These are phyloP conservation scores for Cryptocephalus moraei DNA, from an alignment of 2,888 invertebrate genomes.

Conservation along the genomic window DNA sequence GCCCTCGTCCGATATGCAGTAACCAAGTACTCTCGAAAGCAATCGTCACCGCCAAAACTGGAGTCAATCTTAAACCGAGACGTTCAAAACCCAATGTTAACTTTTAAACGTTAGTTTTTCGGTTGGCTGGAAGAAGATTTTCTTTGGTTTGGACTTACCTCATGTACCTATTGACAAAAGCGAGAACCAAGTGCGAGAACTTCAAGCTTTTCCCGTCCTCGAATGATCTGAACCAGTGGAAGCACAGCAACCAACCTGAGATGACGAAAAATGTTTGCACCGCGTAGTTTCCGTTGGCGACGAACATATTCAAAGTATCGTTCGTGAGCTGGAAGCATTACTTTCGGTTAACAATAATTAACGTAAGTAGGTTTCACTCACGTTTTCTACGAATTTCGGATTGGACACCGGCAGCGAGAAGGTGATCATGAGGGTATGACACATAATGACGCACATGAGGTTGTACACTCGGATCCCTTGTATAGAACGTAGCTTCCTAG, in stretches of 20 bases:
- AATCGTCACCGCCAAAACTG: conserved; percentile 13
- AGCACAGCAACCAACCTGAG: conserved; percentile 22
- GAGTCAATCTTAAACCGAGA: conserved; percentile 12
- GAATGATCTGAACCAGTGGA: conserved; percentile 18
- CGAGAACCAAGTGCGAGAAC: conserved; percentile 17
- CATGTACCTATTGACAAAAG: conserved; percentile 26
- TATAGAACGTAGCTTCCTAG: conserved; percentile 18
- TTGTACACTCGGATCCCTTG: conserved; percentile 26
- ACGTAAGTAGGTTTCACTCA: conserved; percentile 7
- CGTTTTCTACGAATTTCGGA: conserved; percentile 21
- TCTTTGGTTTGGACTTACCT: conserved; percentile 15
- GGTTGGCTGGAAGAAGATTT: background rate
- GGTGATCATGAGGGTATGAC: conserved; percentile 22
- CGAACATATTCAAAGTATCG: conserved; percentile 16
- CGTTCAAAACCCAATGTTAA: background rate
- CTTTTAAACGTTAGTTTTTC: background rate
- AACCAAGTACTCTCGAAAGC: conserved; percentile 16
- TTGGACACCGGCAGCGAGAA: conserved; percentile 22
- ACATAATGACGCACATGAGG: conserved; percentile 23
- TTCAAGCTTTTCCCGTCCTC: conserved; percentile 16
- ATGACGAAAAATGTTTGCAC: conserved; percentile 25
- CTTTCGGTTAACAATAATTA: background rate
- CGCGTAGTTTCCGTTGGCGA: conserved; percentile 21
- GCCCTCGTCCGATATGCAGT: conserved; percentile 20
- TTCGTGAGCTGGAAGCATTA: conserved; percentile 14